phyloP scores from a whole-genome alignment of 2,113 vertebrate genomes.

The Vombatus ursinus region DNA sequence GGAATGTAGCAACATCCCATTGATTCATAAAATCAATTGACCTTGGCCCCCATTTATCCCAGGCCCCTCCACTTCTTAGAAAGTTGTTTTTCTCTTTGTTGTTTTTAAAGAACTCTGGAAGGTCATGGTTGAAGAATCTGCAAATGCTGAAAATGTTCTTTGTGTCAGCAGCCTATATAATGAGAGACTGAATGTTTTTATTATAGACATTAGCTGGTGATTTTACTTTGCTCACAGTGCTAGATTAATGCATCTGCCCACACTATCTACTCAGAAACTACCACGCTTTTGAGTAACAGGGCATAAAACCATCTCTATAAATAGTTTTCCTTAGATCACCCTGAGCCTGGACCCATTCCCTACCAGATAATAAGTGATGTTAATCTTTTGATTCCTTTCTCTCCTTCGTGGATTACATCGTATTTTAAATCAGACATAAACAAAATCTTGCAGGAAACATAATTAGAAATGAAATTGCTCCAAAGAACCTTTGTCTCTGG shows the following conservation, averaged over 20 bases:
- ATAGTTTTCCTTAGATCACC: constrained; percentile 63
- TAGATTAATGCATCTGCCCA: constrained; percentile 49
- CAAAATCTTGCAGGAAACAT: constrained; percentile 75
- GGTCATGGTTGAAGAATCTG: constrained; percentile 19
- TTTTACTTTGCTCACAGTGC: constrained; percentile 33
- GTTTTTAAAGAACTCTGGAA: constrained; percentile 42
- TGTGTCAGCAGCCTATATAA: not conserved
- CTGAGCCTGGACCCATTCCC: constrained; percentile 48
- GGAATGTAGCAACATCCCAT: not conserved
- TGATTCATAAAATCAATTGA: constrained; percentile 33
- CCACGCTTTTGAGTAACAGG: constrained; percentile 60
- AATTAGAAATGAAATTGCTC: constrained; percentile 80
- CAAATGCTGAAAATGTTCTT: constrained; percentile 33
- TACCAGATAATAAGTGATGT: constrained; percentile 70
- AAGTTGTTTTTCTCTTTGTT: not conserved
- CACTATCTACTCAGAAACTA: constrained; percentile 54
- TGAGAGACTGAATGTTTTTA: constrained; percentile 47
- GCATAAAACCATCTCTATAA: constrained; percentile 68
- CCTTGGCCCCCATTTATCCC: not conserved
- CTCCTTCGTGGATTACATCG: constrained; percentile 55
- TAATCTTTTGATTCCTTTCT: constrained; percentile 72
- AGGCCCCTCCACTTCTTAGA: not conserved
- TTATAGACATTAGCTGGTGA: constrained; percentile 35
- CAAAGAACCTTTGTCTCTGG: constrained; percentile 70
- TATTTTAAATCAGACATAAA: constrained; percentile 74